Evolutionary conservation across 2,888 invertebrate species (phyloP).

Genomic region (Ochropacha duplaris): DNA sequence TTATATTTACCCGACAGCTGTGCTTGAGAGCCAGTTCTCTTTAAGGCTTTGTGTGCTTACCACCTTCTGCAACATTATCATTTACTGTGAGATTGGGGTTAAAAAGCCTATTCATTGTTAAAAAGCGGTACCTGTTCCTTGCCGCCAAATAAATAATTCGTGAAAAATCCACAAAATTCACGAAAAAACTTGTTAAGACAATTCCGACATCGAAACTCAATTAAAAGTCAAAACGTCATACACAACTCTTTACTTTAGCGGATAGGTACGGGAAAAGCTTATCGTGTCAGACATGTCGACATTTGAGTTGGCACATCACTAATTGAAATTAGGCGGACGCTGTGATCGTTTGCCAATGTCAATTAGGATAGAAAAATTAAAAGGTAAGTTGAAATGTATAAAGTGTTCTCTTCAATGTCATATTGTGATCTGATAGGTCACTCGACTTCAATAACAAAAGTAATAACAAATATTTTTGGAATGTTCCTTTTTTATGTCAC

Average conservation of each 20-base stretch:
- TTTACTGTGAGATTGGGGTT: no score
- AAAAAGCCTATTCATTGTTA: no score
- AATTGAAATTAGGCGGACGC: conserved; percentile 47
- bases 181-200: conserved; percentile 12
- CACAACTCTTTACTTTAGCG: conserved; percentile 30
- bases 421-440: neutral
- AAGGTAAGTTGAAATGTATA: neutral
- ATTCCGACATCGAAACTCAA: conserved; percentile 33
- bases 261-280: conserved; percentile 29
- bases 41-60: no score
- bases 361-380: conserved; percentile 37
- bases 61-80: no score
- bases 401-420: neutral
- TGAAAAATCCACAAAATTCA: neutral
- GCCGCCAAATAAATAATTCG: neutral
- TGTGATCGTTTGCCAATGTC: conserved; percentile 31
- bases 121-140: no score
- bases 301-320: conserved; percentile 43
- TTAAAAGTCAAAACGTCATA: conserved; percentile 28
- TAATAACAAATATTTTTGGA: no score
- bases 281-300: conserved; percentile 29
- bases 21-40: no score
- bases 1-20: no score
- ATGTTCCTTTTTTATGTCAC: no score
- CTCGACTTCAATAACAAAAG: neutral